A percentile compares a stretch with the other conserved stretches of the same genome.
Conservation (phyloP, 1,140 invertebrate genomes). For the Philaenus spumarius region DNA sequence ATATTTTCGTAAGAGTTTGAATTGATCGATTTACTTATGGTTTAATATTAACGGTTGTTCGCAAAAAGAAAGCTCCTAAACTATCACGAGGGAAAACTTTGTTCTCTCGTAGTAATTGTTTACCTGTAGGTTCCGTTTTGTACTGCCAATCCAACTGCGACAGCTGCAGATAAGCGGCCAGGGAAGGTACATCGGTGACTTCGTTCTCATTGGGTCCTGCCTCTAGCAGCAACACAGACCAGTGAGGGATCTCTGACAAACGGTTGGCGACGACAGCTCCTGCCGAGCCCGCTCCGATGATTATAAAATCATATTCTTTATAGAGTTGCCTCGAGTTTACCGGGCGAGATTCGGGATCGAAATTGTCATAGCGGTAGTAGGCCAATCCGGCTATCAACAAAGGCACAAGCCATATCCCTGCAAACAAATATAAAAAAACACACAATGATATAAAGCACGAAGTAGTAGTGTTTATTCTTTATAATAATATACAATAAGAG, state of each 20-base stretch:
- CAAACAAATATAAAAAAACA: constrained; percentile 23
- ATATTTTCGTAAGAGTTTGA: too few species aligned
- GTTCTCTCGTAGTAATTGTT: too few species aligned
- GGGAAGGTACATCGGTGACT: constrained; percentile 79
- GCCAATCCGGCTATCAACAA: constrained; percentile 71
- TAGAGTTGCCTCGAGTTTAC: constrained; percentile 49
- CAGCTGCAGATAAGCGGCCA: constrained; percentile 80
- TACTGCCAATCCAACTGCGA: constrained; percentile 88
- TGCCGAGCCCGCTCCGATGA: constrained; percentile 87
- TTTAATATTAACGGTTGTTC: too few species aligned
- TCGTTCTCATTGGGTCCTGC: constrained; percentile 90
- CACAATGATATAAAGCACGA: too few species aligned
- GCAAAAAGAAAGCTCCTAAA: too few species aligned
- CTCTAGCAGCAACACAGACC: constrained; percentile 82
- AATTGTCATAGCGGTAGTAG: constrained; percentile 70
- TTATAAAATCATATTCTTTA: constrained; percentile 75
- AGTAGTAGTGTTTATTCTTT: too few species aligned
- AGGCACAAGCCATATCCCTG: constrained; percentile 73
- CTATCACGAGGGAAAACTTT: too few species aligned
- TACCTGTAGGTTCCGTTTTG: constrained; percentile 79
- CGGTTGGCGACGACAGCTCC: constrained; percentile 89
- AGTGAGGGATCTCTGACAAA: constrained; percentile 66
- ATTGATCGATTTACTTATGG: too few species aligned
- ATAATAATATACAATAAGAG: too few species aligned
- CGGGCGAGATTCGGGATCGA: constrained; percentile 69